phyloP scores from a whole-genome alignment of 2,113 vertebrate species.

The Onychorhynchus coronatus region DNA sequence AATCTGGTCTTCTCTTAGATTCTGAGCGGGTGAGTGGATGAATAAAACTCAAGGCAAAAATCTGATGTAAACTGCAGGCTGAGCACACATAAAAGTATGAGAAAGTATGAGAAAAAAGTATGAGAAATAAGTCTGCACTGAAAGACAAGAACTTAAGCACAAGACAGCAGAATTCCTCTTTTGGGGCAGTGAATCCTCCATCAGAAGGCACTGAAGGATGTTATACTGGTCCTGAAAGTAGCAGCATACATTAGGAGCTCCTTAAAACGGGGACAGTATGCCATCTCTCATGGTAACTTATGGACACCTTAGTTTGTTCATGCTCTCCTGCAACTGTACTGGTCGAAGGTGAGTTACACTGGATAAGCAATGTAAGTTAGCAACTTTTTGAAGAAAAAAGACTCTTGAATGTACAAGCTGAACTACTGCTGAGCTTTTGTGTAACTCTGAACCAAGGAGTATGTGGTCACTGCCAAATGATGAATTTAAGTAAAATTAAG shows the following conservation, averaged over 20 bases:
- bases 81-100: accelerated
- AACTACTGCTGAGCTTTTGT: neutral
- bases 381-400: neutral
- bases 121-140: neutral
- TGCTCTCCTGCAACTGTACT: neutral
- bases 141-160: neutral
- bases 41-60: neutral
- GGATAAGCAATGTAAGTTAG: accelerated
- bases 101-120: too few relatives aligned
- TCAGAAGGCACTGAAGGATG: neutral
- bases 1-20: neutral
- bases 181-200: accelerated
- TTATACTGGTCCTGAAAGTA: neutral
- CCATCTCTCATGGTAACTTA: too few relatives aligned
- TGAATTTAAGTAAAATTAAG: neutral
- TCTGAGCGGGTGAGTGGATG: neutral
- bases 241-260: neutral
- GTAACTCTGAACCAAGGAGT: neutral
- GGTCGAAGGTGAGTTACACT: neutral
- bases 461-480: accelerated
- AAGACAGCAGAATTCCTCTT: neutral
- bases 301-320: neutral
- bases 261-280: neutral
- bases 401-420: neutral
- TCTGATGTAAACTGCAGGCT: neutral